Evolutionary conservation across 2,888 invertebrate species (phyloP), one percentile per base, ranked within the genome.

Genomic region (Scaptodrosophila latifasciaeformis): DNA sequence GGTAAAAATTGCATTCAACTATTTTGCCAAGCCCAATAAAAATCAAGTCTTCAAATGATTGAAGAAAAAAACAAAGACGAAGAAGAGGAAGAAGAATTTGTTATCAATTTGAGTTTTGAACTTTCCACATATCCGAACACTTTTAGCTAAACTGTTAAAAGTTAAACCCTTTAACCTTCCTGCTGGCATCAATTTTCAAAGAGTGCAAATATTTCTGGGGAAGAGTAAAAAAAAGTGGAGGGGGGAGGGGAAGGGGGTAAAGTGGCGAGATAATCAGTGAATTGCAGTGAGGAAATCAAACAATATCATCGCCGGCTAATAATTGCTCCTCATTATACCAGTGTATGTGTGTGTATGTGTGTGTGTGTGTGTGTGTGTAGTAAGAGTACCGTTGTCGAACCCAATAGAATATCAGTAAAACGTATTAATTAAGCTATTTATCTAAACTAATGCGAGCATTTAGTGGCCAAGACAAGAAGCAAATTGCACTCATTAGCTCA

Each of bases 371-470:
- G 45, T 9, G 27, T n/a, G 19, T 7, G 17, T 12, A 45, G 30
- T 18, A 27, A 19, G 13, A 12, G 39, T 7, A 24, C 4, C 3
- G 24, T 24, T 24, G 24, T 7, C 7, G 24, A 7, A 7, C n/a
- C 24, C 24, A 21, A 24, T 19, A 4, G 45, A 39, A 50, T 64
- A 48, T 50, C 44, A 39, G 70, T 70, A 64, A 67, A 72, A 76
- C 70, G 76, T 79, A 79, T 75, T 75, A 79, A 75, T 79, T 75
- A 75, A 75, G 79, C 74, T 76, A 75, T 75, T 75, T 75, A 75
- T 75, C 74, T 79, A 75, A 79, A 75, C 74, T 75, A 75, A 75
- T 75, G 79, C 79, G 79, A 75, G 74, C 79, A 72, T 79, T 75
- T 75, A 75, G 79, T 70, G 67, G 74, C 67, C 79, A 75, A 75